Conservation (phyloP, 2,888 invertebrate genomes). For the Drosophila leonis region DNA sequence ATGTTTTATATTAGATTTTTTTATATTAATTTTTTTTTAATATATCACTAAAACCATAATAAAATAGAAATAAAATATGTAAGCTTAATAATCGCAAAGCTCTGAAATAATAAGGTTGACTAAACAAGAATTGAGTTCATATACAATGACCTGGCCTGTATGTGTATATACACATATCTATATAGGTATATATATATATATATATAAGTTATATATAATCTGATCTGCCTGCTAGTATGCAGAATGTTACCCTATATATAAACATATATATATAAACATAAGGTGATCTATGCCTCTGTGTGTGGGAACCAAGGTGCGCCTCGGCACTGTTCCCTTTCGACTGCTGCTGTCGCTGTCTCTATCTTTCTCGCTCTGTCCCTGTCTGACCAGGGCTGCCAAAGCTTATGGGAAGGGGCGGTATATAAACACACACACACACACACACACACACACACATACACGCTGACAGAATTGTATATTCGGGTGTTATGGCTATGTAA, state of each 20-base stretch:
- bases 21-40: too few species aligned
- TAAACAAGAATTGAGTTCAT: not conserved
- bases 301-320: constrained; percentile 62
- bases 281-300: constrained; percentile 65
- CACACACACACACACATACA: not conserved
- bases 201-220: not conserved
- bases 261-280: constrained; percentile 19
- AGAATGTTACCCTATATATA: constrained; percentile 1
- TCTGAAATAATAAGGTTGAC: not conserved
- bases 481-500: constrained; percentile 46
- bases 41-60: too few species aligned
- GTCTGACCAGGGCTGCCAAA: constrained; percentile 53
- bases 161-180: not conserved
- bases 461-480: not conserved
- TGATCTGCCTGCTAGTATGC: constrained; percentile 6
- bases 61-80: too few species aligned
- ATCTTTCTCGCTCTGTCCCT: not conserved
- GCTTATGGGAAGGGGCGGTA: constrained; percentile 73
- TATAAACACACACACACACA: constrained; percentile 51
- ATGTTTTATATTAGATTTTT: too few species aligned
- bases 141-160: not conserved
- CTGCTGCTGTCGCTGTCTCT: not conserved
- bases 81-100: constrained; percentile 1
- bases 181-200: not conserved
- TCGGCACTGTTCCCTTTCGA: constrained; percentile 7